Evolutionary conservation across 2,113 vertebrate species (phyloP).

Genomic region (Hippocampus comes): DNA sequence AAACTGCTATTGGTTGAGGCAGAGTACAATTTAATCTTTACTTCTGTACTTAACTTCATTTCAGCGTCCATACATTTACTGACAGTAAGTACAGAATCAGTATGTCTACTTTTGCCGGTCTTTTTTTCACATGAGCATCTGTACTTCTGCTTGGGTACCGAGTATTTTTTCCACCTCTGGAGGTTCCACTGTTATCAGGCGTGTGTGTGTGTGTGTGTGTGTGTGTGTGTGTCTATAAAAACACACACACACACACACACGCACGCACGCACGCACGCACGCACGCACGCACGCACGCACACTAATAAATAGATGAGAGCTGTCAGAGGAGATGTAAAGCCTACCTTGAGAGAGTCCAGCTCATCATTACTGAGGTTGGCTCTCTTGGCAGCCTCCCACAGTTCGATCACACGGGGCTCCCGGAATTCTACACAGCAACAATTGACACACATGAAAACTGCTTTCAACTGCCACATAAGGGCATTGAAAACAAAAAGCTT

Average conservation of each 20-base stretch:
- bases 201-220: background rate
- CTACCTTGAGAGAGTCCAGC: constrained; percentile 90
- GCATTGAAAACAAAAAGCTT: background rate
- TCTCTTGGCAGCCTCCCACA: constrained; percentile 91
- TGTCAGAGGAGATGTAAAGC: background rate
- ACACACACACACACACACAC: background rate
- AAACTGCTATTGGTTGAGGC: too few relatives aligned
- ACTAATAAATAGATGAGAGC: background rate
- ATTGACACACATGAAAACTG: background rate
- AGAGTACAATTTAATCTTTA: too few relatives aligned
- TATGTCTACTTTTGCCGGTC: too few relatives aligned
- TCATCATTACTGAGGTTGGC: constrained; percentile 86
- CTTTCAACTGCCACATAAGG: background rate
- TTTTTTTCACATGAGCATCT: too few relatives aligned
- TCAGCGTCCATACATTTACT: too few relatives aligned
- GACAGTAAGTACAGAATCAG: too few relatives aligned
- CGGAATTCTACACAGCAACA: constrained; percentile 79
- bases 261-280: too few relatives aligned
- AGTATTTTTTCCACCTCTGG: background rate
- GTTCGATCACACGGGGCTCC: constrained; percentile 90
- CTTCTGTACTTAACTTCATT: too few relatives aligned
- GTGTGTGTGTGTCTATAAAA: background rate
- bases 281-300: too few relatives aligned
- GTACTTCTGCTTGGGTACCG: background rate
- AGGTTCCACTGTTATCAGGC: background rate